Evolutionary conservation across 2,797 vertebrate genomes (phyloP).

Genomic region (Halcyon smyrnensis): DNA sequence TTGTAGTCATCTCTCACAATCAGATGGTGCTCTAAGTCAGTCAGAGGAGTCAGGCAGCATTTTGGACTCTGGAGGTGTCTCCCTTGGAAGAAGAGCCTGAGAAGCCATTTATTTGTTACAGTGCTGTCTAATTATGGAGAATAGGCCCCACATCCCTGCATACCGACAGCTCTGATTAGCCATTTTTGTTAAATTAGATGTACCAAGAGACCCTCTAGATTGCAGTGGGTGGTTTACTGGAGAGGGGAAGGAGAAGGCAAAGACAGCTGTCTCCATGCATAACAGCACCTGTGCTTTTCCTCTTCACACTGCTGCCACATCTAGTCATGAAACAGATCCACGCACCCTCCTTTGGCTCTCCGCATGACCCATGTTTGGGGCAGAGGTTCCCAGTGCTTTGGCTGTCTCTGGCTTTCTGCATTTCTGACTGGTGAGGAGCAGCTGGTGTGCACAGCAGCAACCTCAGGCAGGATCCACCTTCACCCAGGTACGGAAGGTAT

Average conservation of each 20-base stretch:
- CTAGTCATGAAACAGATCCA: not conserved
- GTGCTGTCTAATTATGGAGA: not conserved
- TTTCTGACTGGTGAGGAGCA: not conserved
- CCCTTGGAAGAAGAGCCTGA: not conserved
- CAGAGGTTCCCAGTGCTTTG: not conserved
- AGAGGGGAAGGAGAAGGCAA: not conserved
- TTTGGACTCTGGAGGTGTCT: not conserved
- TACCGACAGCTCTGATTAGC: not conserved
- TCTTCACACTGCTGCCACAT: not conserved
- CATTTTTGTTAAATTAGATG: not conserved
- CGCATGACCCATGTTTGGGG: not conserved
- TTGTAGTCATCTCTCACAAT: not conserved
- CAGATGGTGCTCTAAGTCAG: not conserved
- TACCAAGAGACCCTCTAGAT: not conserved
- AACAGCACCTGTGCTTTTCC: not conserved
- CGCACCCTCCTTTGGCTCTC: not conserved
- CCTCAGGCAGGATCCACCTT: not conserved
- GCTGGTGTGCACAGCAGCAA: not conserved
- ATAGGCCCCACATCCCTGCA: rapidly evolving
- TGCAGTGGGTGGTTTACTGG: not conserved
- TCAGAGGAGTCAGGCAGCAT: not conserved
- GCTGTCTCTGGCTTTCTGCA: rapidly evolving
- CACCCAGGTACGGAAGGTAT: rapidly evolving
- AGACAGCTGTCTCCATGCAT: not conserved
- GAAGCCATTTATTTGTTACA: not conserved